phyloP scores from a whole-genome alignment of 2,888 invertebrate genomes.

The Horisme vitalbata region DNA sequence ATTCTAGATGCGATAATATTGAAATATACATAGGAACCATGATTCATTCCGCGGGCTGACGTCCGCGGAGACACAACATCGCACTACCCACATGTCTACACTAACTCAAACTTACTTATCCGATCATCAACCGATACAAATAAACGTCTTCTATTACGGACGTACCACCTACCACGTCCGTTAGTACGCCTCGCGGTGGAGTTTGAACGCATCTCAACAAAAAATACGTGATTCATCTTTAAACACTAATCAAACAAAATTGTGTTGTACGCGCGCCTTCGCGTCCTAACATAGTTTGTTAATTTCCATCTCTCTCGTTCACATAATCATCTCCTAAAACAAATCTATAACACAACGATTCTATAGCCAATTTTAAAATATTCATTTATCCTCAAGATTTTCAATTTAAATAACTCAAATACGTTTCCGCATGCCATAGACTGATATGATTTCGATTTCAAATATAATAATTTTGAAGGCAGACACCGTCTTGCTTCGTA shows the following conservation, averaged over 20 bases:
- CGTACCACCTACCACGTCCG: conserved; percentile 46
- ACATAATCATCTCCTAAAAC: neutral
- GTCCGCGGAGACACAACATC: conserved; percentile 79
- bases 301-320: conserved; percentile 35
- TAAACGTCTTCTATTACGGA: conserved; percentile 40
- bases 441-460: conserved; percentile 22
- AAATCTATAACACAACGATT: neutral
- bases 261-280: conserved; percentile 78
- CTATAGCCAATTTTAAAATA: neutral
- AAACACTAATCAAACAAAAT: conserved; percentile 72
- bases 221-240: conserved; percentile 57
- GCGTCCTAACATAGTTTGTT: conserved; percentile 57
- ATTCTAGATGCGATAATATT: conserved; percentile 83
- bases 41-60: conserved; percentile 77
- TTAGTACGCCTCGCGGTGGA: conserved; percentile 51
- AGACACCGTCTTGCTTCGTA: conserved; percentile 24
- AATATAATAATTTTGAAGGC: conserved; percentile 17
- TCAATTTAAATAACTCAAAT: conserved; percentile 14
- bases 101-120: conserved; percentile 68
- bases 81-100: conserved; percentile 75
- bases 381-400: neutral
- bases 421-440: conserved; percentile 9
- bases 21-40: conserved; percentile 85
- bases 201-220: conserved; percentile 58
- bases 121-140: conserved; percentile 59